Evolutionary conservation across 1,140 invertebrate genomes (phyloP).

Genomic region (Pachyrhynchus sulphureomaculatus): DNA sequence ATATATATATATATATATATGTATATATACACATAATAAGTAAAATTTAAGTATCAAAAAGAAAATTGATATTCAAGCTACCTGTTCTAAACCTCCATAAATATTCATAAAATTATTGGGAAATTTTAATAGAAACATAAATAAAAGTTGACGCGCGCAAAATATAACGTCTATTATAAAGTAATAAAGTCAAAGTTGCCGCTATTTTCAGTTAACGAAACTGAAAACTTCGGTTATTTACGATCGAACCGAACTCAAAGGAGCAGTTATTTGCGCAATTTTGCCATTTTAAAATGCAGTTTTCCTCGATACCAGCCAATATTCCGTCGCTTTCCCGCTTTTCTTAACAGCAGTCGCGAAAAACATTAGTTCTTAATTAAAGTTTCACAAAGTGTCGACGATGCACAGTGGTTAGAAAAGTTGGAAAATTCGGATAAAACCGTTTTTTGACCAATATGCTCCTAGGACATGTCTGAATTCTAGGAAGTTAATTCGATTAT

Average conservation of each 20-base stretch:
- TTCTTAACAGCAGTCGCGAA: slow-evolving; percentile 12
- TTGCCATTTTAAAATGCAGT: slow-evolving; percentile 8
- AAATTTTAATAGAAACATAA: no score
- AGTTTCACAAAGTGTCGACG: slow-evolving; percentile 14
- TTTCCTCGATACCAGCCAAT: slow-evolving; percentile 4
- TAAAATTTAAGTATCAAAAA: no score
- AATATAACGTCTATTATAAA: neutral
- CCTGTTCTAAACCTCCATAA: no score
- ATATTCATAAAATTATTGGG: no score
- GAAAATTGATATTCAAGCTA: no score
- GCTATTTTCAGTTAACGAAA: slow-evolving; percentile 4
- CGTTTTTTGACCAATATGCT: no score
- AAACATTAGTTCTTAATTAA: slow-evolving; percentile 34
- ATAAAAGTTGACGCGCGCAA: neutral
- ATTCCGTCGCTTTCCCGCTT: slow-evolving; percentile 2
- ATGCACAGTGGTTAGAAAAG: neutral
- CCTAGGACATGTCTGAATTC: no score
- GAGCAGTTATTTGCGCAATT: neutral
- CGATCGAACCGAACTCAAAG: slow-evolving; percentile 1
- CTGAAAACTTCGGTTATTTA: slow-evolving; percentile 4
- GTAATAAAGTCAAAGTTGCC: neutral
- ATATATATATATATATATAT: no score
- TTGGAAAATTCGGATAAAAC: neutral
- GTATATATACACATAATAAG: no score
- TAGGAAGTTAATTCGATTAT: no score